Evolutionary conservation across 2,113 vertebrate genomes (phyloP), one percentile per base, ranked within the genome.

Genomic region (Oreotrochilus melanogaster): DNA sequence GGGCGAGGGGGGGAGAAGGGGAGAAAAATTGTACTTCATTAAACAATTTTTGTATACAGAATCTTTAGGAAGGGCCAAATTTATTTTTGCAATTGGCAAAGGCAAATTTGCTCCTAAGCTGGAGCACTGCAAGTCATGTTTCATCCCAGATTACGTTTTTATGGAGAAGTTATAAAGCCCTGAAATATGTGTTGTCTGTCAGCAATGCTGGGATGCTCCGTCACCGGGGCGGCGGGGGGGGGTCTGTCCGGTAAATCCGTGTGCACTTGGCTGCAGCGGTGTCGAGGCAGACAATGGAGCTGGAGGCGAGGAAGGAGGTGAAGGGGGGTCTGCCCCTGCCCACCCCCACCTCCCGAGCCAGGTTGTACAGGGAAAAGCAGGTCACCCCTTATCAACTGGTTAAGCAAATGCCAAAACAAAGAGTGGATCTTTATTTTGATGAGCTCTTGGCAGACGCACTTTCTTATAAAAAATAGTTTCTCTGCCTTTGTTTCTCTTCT

Each of bases 381-480:
- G 85, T 89, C 84, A 93, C 51, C 94, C 80, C 91, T 74, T 73
- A 89, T 92, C 86, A 67, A 91, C 48, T 64, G 91, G 93, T 64
- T 64, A 93, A 95, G 91, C 85, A 78, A 97, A 96, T 30, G 50
- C 89, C 95, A 94, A 97, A 97, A 97, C 96, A 96, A 96, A 96
- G 97, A 94, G 61, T 51, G 80, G 74, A 61, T 78, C 92, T 97
- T 91, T 87, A 96, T 97, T 97, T 90, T 88, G 98, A 97, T 9
- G 72, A 96, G 93, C 96, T 92, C 96, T 79, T 88, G 94, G 78
- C 93, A 92, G 86, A 84, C 87, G 71, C 3, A 74, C 91, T 97
- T 97, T 57, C 73, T 33, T 85, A 85, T 71, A 92, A 95, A 97
- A 97, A 97, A 95, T 97, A 84, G 97, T 96, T 97, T 95, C 65